Conservation (phyloP, 2,888 invertebrate genomes). For the Zygogramma bicolorata region DNA sequence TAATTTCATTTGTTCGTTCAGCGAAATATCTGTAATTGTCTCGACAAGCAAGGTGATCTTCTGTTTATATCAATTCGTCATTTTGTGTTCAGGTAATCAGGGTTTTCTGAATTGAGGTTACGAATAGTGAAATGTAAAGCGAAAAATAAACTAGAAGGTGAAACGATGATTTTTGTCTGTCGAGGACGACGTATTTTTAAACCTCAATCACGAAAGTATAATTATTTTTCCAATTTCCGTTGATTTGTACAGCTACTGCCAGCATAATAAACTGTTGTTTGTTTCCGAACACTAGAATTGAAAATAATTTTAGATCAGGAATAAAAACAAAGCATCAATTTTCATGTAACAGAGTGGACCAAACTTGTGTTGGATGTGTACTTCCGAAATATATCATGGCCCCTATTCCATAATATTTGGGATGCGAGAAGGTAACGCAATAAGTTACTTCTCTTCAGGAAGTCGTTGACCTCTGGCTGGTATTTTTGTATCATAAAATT, state of each 20-base stretch:
- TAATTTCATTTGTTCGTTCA: neutral
- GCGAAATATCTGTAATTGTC: neutral
- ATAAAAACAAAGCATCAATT: neutral
- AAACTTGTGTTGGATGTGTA: neutral
- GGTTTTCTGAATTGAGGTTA: conserved; percentile 5
- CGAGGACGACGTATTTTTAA: neutral
- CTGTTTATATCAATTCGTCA: neutral
- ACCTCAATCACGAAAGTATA: neutral
- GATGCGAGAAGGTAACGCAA: too few species aligned
- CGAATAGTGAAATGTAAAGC: neutral
- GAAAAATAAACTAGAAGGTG: neutral
- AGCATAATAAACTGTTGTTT: neutral
- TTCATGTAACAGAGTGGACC: too few species aligned
- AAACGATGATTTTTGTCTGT: neutral
- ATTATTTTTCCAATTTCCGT: conserved; percentile 1
- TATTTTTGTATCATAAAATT: too few species aligned
- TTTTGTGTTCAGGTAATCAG: neutral
- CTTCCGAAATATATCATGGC: neutral
- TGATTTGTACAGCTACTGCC: neutral
- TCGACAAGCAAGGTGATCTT: conserved; percentile 3
- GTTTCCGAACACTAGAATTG: neutral
- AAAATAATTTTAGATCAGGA: neutral
- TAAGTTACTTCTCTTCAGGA: too few species aligned
- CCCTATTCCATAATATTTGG: too few species aligned
- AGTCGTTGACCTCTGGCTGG: too few species aligned